These are phyloP conservation scores for Acronicta alni DNA, from an alignment of 2,888 invertebrate species.

Conservation along the genomic window DNA sequence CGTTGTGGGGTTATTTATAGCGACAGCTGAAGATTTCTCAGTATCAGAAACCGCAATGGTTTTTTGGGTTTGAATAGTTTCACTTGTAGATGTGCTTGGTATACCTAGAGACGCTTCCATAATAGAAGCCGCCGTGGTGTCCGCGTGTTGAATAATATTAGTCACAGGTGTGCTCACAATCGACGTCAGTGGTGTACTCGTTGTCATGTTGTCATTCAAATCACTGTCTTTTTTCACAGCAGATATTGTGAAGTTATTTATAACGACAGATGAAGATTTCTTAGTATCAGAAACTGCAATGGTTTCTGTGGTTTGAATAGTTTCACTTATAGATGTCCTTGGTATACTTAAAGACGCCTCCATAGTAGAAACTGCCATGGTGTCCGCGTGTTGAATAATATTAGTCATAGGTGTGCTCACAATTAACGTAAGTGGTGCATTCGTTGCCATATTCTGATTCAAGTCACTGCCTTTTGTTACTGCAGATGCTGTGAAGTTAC, in stretches of 20 bases:
- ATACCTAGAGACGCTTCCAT: background rate
- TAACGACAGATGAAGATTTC: background rate
- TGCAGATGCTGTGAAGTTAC: background rate
- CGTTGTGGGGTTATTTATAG: background rate
- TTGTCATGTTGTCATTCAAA: too few relatives aligned
- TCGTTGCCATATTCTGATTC: background rate
- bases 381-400: background rate
- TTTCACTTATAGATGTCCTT: too few relatives aligned
- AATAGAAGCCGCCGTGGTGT: background rate
- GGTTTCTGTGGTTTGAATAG: background rate
- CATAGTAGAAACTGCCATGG: background rate
- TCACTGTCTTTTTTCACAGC: background rate
- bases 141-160: background rate
- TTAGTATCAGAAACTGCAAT: background rate
- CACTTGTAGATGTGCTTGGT: slow-evolving; percentile 4
- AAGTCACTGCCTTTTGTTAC: background rate
- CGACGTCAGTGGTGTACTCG: background rate
- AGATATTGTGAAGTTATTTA: background rate
- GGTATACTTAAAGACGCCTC: background rate
- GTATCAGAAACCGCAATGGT: background rate
- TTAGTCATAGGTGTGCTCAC: background rate
- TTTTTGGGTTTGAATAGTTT: background rate
- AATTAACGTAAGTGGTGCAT: background rate
- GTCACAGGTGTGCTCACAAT: background rate
- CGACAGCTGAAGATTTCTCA: background rate